Evolutionary conservation across 1,140 invertebrate genomes (phyloP).

Genomic region (Zaprionus inermis): DNA sequence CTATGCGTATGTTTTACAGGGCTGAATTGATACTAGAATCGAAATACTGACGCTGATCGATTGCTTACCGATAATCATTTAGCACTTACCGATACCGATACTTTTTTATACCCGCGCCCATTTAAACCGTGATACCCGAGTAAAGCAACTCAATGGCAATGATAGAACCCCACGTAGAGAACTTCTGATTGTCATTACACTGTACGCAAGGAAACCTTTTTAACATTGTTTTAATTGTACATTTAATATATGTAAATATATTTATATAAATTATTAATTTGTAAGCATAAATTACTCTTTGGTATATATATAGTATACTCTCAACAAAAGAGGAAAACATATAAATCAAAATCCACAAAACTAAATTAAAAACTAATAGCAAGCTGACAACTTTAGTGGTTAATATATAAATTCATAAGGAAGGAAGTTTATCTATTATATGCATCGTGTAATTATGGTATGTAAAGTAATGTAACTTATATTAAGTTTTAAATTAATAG

Average conservation of each 20-base stretch:
- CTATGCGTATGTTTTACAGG: neutral
- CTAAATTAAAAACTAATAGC: neutral
- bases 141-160: too few relatives aligned
- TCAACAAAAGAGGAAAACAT: neutral
- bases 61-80: neutral
- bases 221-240: neutral
- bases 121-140: neutral
- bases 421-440: neutral
- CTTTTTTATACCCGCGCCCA: neutral
- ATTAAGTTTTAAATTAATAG: neutral
- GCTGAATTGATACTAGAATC: neutral
- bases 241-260: conserved; percentile 5
- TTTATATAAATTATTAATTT: neutral
- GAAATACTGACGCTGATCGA: neutral
- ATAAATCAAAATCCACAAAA: neutral
- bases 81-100: neutral
- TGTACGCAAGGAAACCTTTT: neutral
- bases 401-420: neutral
- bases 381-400: neutral
- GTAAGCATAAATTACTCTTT: neutral
- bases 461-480: neutral
- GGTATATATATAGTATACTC: neutral
- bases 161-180: too few relatives aligned
- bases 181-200: too few relatives aligned
- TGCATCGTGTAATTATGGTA: neutral